Percentiles rank a stretch among this genome's conserved stretches.
Conservation (phyloP, 2,113 vertebrate species). For the Amphiprion percula region DNA sequence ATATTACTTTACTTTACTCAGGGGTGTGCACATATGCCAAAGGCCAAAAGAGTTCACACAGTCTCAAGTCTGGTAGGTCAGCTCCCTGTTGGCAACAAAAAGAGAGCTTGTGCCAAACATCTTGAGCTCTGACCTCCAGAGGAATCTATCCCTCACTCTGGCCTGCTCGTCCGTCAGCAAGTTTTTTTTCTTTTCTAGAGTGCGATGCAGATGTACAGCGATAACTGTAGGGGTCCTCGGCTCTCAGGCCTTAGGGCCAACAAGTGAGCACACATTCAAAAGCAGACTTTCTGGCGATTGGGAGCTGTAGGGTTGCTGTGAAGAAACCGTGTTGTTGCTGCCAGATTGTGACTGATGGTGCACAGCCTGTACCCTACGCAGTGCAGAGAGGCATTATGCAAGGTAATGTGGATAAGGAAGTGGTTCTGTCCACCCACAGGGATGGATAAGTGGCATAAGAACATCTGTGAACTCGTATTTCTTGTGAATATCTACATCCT, state of each 20-base stretch:
- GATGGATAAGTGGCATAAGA: constrained; percentile 72
- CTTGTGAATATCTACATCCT: constrained; percentile 16
- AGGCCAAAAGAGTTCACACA: constrained; percentile 25
- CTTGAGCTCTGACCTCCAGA: constrained; percentile 51
- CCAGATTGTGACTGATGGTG: constrained; percentile 27
- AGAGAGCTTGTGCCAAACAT: constrained; percentile 41
- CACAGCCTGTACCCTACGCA: constrained; percentile 47
- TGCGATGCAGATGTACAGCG: constrained; percentile 8
- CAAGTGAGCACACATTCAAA: constrained; percentile 23
- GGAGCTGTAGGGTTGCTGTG: constrained; percentile 25
- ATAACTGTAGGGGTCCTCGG: constrained; percentile 16
- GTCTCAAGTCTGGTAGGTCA: constrained; percentile 32
- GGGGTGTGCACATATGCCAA: constrained; percentile 7
- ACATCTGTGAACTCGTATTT: constrained; percentile 69
- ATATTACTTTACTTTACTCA: constrained; percentile 1
- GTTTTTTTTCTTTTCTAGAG: constrained; percentile 16
- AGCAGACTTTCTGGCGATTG: background rate
- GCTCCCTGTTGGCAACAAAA: constrained; percentile 42
- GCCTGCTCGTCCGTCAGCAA: background rate
- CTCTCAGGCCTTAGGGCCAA: constrained; percentile 17
- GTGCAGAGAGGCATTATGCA: constrained; percentile 66
- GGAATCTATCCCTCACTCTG: constrained; percentile 41
- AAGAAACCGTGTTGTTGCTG: constrained; percentile 29
- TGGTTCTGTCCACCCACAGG: constrained; percentile 73
- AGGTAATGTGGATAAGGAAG: constrained; percentile 57